Evolutionary conservation across 2,888 invertebrate genomes (phyloP), one percentile per base, ranked within the genome.

Genomic region (Rhagophthalmus giganteus): DNA sequence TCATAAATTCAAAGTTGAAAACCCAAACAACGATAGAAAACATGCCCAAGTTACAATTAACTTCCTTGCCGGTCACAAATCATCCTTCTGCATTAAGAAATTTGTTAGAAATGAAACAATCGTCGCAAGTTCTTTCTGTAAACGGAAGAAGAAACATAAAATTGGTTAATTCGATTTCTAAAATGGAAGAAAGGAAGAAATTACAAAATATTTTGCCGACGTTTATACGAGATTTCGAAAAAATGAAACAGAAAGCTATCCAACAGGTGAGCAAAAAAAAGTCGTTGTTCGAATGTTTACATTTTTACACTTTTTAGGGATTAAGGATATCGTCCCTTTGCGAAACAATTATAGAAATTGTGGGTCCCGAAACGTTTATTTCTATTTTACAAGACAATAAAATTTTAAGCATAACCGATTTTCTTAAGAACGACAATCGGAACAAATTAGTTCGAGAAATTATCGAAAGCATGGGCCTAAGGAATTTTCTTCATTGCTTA

Each of bases 351-450:
- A n/a, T 37, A 5, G 16, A 39, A 30, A 20, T 30, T 6, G 28
- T 30, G 2, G 30, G 28, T 1, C 1, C 11, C 0, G 39, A 39
- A 14, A 14, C 12, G 2, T 32, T 14, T 12, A 13, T 41, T 1
- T 32, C 41, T 1, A 16, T 40, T 7, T 26, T 41, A 9, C 32
- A 32, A 25, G 26, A 26, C 9, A 40, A 40, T 28, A 33, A 33
- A 25, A 8, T 8, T 5, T 10, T 41, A 25, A 9, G 10, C 10
- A 13, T 41, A 1, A 14, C 16, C 13, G 8, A 41, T n/a, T 32
- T 32, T 15, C 3, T 41, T 8, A 41, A 33, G 11, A 25, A 33
- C 20, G 14, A 30, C 8, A 20, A 32, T n/a, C 32, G 41, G 41
- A 9, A 11, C 2, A 30, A 12, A 12, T 6, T 12, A 8, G 3